phyloP scores from a whole-genome alignment of 2,113 vertebrate species.

The Phyllostomus hastatus region DNA sequence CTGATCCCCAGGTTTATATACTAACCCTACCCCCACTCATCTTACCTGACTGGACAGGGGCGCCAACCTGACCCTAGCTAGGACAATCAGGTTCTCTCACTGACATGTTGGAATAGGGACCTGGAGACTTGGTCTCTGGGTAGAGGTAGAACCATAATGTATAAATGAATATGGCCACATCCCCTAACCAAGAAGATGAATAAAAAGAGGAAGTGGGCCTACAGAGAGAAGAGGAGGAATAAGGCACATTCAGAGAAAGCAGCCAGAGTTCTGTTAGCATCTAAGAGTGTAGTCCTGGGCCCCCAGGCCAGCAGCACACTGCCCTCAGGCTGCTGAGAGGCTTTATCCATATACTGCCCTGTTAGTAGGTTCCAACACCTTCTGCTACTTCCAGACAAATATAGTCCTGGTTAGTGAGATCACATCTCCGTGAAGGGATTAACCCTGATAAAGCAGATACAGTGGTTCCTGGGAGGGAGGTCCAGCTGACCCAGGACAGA shows the following conservation, averaged over 20 bases:
- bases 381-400: not conserved
- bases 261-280: not conserved
- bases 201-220: not conserved
- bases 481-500: not conserved
- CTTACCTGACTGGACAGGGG: not conserved
- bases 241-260: not conserved
- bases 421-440: not conserved
- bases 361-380: not conserved
- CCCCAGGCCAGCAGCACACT: not conserved
- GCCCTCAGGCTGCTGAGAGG: not conserved
- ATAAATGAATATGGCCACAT: not conserved
- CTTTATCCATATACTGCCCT: not conserved
- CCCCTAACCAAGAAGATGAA: not conserved
- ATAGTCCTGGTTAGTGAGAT: not conserved
- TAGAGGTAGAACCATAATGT: not conserved
- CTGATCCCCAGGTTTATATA: not conserved
- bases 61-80: not conserved
- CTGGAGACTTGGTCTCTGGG: not conserved
- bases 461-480: fast-evolving
- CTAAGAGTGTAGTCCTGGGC: not conserved
- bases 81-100: not conserved
- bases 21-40: too few relatives aligned
- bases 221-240: not conserved
- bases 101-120: not conserved
- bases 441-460: not conserved